Evolutionary conservation across 2,797 vertebrate genomes (phyloP).

Genomic region (Chromobotia macracanthus): DNA sequence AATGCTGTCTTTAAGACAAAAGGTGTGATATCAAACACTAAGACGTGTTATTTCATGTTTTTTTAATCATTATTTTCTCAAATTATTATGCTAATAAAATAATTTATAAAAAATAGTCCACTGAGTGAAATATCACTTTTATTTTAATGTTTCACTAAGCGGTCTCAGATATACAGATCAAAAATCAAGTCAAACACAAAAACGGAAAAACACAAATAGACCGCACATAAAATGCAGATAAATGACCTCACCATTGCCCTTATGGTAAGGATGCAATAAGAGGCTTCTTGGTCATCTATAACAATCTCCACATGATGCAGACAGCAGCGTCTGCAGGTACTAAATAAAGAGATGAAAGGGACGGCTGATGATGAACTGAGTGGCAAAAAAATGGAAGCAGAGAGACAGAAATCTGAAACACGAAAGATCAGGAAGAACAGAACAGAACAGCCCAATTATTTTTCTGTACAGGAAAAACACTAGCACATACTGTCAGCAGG

Average conservation of each 20-base stretch:
- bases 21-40: too few species aligned
- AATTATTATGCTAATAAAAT: too few species aligned
- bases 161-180: too few species aligned
- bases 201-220: not conserved
- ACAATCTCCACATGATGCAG: not conserved
- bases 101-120: too few species aligned
- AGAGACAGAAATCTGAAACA: constrained; percentile 9
- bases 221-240: not conserved
- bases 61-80: too few species aligned
- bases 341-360: constrained; percentile 28
- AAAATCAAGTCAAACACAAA: not conserved
- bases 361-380: not conserved
- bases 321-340: not conserved
- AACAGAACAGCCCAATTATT: not conserved
- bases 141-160: too few species aligned
- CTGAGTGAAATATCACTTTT: too few species aligned
- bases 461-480: not conserved
- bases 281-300: constrained; percentile 12
- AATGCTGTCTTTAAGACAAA: too few species aligned
- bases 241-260: not conserved
- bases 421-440: constrained; percentile 9
- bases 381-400: constrained; percentile 7
- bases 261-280: constrained; percentile 1
- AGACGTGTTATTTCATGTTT: too few species aligned
- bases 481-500: not conserved